A percentile compares a stretch with the other conserved stretches of the same genome.
phyloP scores from a whole-genome alignment of 2,113 vertebrate genomes.

The Rhodinocichla rosea region DNA sequence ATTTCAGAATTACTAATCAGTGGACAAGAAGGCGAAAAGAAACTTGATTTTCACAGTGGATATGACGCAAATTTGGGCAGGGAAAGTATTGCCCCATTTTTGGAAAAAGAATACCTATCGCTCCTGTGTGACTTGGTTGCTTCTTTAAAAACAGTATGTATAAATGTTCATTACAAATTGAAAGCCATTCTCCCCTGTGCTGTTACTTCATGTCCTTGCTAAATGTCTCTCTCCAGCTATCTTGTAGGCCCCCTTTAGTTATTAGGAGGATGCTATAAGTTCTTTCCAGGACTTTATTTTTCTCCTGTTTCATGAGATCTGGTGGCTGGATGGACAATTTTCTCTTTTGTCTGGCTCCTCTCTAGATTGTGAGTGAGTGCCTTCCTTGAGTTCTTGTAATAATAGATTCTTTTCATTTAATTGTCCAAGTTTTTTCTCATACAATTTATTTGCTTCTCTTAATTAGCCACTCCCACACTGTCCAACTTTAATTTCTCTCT shows the following conservation, averaged over 20 bases:
- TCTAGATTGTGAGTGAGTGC: not conserved
- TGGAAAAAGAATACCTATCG: not conserved
- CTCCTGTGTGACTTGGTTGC: not conserved
- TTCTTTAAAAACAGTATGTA: not conserved
- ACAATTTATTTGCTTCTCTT: not conserved
- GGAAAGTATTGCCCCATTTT: rapidly evolving
- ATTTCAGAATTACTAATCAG: not conserved
- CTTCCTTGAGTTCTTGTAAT: not conserved
- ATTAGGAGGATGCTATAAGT: not conserved
- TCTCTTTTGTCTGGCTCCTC: not conserved
- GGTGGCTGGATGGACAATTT: not conserved
- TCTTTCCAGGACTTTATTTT: not conserved
- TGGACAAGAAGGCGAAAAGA: not conserved
- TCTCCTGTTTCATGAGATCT: not conserved
- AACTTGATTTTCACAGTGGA: not conserved
- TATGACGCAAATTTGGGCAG: not conserved
- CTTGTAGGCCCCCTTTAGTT: not conserved
- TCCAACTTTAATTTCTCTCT: not conserved
- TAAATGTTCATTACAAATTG: not conserved
- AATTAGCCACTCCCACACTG: not conserved
- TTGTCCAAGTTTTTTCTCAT: not conserved
- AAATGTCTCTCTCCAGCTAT: not conserved
- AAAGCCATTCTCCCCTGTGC: not conserved
- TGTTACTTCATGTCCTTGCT: not conserved
- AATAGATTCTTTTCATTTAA: not conserved